A percentile compares a stretch with the other conserved stretches of the same genome.
Evolutionary conservation across 53 echinoderm and acorn worm genomes (phyloP).

Genomic region (Henricia sp.): DNA sequence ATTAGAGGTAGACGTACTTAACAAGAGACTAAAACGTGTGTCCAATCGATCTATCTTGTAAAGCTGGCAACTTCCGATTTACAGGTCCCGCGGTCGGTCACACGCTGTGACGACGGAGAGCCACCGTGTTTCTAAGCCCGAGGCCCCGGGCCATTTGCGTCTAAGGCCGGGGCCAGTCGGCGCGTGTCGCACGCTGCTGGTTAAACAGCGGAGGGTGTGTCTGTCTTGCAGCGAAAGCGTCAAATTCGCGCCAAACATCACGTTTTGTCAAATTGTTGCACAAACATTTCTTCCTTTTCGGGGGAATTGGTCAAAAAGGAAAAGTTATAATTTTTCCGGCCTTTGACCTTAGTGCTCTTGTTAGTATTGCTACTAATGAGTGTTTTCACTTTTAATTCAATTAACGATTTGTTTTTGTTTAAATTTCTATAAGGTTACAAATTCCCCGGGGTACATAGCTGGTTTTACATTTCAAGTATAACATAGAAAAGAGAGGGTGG

Average conservation of each 20-base stretch:
- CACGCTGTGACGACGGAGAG: slow-evolving; percentile 48
- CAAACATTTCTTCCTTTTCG: slow-evolving; percentile 24
- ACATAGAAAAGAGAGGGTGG: too few relatives aligned
- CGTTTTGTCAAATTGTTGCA: slow-evolving; percentile 54
- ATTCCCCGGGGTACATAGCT: too few relatives aligned
- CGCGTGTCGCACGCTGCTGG: slow-evolving; percentile 39
- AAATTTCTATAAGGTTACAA: too few relatives aligned
- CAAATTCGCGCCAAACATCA: slow-evolving; percentile 2
- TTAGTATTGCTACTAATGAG: slow-evolving; percentile 48
- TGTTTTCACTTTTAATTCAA: slow-evolving; percentile 56
- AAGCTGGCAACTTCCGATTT: slow-evolving; percentile 38
- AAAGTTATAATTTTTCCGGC: slow-evolving; percentile 16
- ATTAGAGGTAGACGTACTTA: too few relatives aligned
- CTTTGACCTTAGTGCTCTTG: slow-evolving; percentile 33
- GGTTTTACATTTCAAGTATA: too few relatives aligned
- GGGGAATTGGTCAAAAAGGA: background rate
- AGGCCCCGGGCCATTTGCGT: slow-evolving; percentile 16
- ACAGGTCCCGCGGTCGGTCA: slow-evolving; percentile 20
- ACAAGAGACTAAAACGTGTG: too few relatives aligned
- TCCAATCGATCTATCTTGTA: background rate
- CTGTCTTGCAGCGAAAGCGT: slow-evolving; percentile 11
- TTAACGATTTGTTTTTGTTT: slow-evolving; percentile 50
- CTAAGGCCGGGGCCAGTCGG: slow-evolving; percentile 20
- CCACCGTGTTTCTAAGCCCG: slow-evolving; percentile 35
- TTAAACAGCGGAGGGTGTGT: slow-evolving; percentile 33